Percentiles rank a stretch among this genome's conserved stretches.
phyloP scores from a whole-genome alignment of 2,888 invertebrate species.

The Stenichneumon culpator region DNA sequence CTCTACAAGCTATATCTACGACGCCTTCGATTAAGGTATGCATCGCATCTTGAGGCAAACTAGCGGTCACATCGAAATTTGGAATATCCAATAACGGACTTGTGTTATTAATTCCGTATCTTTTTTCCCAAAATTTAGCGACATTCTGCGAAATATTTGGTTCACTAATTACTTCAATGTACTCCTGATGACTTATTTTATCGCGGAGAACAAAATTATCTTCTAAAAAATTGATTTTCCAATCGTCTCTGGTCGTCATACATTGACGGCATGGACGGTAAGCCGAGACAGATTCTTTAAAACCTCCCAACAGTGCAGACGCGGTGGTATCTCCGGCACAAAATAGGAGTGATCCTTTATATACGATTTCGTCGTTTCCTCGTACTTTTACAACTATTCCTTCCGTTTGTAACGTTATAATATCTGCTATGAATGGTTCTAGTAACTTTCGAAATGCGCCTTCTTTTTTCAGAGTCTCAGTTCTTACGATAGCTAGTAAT shows the following conservation, averaged over 20 bases:
- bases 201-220: slow-evolving; percentile 35
- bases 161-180: no score
- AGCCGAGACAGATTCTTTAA: slow-evolving; percentile 70
- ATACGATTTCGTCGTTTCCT: slow-evolving; percentile 50
- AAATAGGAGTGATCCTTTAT: slow-evolving; percentile 69
- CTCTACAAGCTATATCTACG: background rate
- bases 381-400: slow-evolving; percentile 60
- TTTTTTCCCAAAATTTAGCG: no score
- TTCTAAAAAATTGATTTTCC: slow-evolving; percentile 38
- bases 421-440: slow-evolving; percentile 66
- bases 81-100: slow-evolving; percentile 4
- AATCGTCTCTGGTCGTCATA: slow-evolving; percentile 33
- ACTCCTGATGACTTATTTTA: slow-evolving; percentile 26
- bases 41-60: slow-evolving; percentile 55
- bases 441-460: slow-evolving; percentile 58
- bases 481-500: slow-evolving; percentile 65
- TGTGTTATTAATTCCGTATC: no score
- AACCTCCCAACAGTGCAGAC: slow-evolving; percentile 69
- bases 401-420: slow-evolving; percentile 62
- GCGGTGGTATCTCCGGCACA: slow-evolving; percentile 69
- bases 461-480: slow-evolving; percentile 58
- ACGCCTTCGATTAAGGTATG: slow-evolving; percentile 71
- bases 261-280: slow-evolving; percentile 69
- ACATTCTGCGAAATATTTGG: no score
- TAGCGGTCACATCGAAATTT: slow-evolving; percentile 38